Evolutionary conservation across 30 jellyfish, hydroid and myxozoan species (phyloP), one percentile per base, ranked within the genome.

Genomic region (Hydra vulgaris): DNA sequence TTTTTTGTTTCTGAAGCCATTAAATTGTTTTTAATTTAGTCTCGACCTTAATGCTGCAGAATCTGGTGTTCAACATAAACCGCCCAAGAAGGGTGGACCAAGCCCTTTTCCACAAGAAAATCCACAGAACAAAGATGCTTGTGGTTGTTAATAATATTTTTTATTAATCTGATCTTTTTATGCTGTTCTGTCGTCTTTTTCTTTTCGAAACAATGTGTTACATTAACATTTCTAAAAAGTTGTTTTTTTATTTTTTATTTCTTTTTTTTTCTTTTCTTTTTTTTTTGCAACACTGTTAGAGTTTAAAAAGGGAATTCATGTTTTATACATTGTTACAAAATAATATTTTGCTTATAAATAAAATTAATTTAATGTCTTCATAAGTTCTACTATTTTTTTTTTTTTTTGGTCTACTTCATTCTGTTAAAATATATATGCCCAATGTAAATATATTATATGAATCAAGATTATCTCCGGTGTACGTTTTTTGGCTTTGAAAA

Each of bases 61-160:
- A 80, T 92, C 96, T 0, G 98, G 98, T 21, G 98, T 92, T 40
- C 98, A 92, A 82, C 98, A 92, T 91, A 92, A 92, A 71, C 98
- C 98, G 21, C 88, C 98, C 5, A 95, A 95, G 40, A 83, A 94
- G 79, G 95, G 96, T 27, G 98, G 98, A 19, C 88, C 98, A 5
- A 92, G 84, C 78, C 94, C 96, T 8, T 87, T 92, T 74, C 95
- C 98, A 5, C 96, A 87, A 66, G 98, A 92, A 56, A 95, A 92
- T 61, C 98, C 95, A 27, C 87, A 93, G 81, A 88, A 78, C 24
- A 92, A 88, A 71, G 96, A 92, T 68, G 84, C 84, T 73, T 92
- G 98, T 80, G 84, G 83, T 72, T 92, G 98, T 66, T 92, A 77
- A 79, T 70, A 19, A 15, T 40, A 12, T 40, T 40, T 40, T 40